These are phyloP conservation scores for Pteronotus mesoamericanus DNA, from an alignment of 2,797 vertebrate genomes.

Conservation along the genomic window DNA sequence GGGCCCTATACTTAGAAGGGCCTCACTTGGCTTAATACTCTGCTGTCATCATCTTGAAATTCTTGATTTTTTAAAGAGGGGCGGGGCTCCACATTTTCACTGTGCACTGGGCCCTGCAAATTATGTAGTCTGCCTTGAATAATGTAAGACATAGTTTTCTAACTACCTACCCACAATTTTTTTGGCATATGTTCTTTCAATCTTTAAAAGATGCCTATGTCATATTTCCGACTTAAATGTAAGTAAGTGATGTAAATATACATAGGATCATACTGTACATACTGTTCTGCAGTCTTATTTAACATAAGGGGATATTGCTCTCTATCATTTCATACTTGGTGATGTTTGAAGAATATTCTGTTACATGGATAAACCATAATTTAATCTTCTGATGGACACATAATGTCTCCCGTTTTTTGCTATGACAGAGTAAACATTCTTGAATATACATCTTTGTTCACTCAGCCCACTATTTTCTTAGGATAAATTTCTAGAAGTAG, in stretches of 20 bases:
- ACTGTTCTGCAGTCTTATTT: not conserved
- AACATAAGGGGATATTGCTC: not conserved
- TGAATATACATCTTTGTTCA: not conserved
- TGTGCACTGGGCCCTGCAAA: not conserved
- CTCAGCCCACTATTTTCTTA: not conserved
- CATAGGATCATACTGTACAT: not conserved
- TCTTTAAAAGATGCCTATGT: not conserved
- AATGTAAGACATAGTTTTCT: not conserved
- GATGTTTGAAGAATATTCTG: not conserved
- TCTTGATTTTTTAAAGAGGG: slow-evolving; percentile 15
- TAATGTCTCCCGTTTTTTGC: not conserved
- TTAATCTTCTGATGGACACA: not conserved
- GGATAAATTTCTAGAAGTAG: not conserved
- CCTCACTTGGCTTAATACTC: not conserved
- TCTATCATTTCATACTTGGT: not conserved
- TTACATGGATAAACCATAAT: not conserved
- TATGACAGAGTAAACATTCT: not conserved
- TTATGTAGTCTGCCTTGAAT: not conserved
- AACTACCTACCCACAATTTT: not conserved
- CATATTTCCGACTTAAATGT: slow-evolving; percentile 29
- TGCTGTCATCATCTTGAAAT: not conserved
- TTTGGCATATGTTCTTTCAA: not conserved
- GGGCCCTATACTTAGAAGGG: not conserved
- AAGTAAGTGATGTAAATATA: slow-evolving; percentile 23
- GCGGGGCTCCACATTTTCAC: not conserved